Evolutionary conservation across 2,888 invertebrate species (phyloP).

Genomic region (Ganaspis brasiliensis): DNA sequence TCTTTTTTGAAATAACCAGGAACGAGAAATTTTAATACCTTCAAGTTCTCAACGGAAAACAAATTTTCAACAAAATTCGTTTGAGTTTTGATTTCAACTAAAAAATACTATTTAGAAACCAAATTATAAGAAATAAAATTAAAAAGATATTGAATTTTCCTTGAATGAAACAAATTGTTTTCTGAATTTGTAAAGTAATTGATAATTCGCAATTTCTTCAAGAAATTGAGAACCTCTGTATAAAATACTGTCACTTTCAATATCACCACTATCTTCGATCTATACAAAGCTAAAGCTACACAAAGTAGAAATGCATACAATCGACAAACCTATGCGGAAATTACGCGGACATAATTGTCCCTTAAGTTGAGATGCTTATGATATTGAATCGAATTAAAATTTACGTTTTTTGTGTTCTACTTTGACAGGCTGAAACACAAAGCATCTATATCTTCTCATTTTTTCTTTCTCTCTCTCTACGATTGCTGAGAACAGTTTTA

Average conservation of each 20-base stretch:
- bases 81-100: too few relatives aligned
- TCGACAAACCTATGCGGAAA: slow-evolving; percentile 22
- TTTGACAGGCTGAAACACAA: background rate
- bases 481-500: slow-evolving; percentile 3
- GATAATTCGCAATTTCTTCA: background rate
- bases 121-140: too few relatives aligned
- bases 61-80: too few relatives aligned
- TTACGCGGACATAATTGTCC: background rate
- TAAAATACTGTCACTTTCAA: slow-evolving; percentile 24
- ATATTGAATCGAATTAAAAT: slow-evolving; percentile 8
- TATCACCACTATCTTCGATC: slow-evolving; percentile 34
- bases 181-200: background rate
- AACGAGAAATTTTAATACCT: too few relatives aligned
- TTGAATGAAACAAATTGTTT: background rate
- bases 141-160: too few relatives aligned
- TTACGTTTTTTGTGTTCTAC: background rate
- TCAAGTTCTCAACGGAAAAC: too few relatives aligned
- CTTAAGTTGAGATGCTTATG: slow-evolving; percentile 1
- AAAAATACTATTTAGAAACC: too few relatives aligned
- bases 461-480: background rate
- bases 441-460: background rate
- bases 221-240: slow-evolving; percentile 29
- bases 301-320: slow-evolving; percentile 36
- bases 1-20: too few relatives aligned
- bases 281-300: slow-evolving; percentile 9